These are phyloP conservation scores for Phocoena sinus DNA, from an alignment of 2,113 vertebrate genomes.

Conservation along the genomic window DNA sequence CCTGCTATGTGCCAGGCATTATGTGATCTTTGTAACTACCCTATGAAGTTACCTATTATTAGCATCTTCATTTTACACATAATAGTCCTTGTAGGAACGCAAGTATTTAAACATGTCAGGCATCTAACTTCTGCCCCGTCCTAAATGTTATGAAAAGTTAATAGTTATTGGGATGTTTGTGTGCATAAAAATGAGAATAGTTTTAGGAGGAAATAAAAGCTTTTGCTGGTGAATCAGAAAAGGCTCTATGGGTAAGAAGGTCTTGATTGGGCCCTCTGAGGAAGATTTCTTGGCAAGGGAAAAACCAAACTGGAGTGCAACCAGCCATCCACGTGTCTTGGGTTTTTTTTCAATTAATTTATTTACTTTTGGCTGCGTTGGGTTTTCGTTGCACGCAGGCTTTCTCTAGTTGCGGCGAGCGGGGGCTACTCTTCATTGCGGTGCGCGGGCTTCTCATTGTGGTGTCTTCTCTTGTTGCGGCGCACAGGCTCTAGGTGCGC, in stretches of 20 bases:
- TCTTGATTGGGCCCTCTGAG: not conserved
- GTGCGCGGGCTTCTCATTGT: too few relatives aligned
- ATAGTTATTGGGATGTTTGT: not conserved
- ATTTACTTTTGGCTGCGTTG: too few relatives aligned
- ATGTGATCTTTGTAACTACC: not conserved
- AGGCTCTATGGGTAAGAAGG: not conserved
- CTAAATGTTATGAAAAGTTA: not conserved
- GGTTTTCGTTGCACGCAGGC: too few relatives aligned
- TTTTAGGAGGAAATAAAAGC: not conserved
- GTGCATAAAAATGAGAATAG: not conserved
- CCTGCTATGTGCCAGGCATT: not conserved
- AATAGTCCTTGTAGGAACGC: not conserved
- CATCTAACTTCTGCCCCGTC: not conserved
- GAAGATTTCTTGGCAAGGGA: not conserved
- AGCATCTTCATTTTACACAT: not conserved
- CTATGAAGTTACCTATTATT: not conserved
- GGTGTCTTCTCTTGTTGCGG: too few relatives aligned
- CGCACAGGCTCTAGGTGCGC: too few relatives aligned
- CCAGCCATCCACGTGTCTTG: not conserved
- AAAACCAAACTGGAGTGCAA: not conserved
- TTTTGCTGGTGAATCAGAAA: not conserved
- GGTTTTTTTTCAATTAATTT: too few relatives aligned
- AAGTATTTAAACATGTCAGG: not conserved
- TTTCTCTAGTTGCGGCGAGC: too few relatives aligned
- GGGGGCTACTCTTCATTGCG: too few relatives aligned